These are phyloP conservation scores for Lerema accius DNA, from an alignment of 1,140 invertebrate genomes.

Conservation along the genomic window DNA sequence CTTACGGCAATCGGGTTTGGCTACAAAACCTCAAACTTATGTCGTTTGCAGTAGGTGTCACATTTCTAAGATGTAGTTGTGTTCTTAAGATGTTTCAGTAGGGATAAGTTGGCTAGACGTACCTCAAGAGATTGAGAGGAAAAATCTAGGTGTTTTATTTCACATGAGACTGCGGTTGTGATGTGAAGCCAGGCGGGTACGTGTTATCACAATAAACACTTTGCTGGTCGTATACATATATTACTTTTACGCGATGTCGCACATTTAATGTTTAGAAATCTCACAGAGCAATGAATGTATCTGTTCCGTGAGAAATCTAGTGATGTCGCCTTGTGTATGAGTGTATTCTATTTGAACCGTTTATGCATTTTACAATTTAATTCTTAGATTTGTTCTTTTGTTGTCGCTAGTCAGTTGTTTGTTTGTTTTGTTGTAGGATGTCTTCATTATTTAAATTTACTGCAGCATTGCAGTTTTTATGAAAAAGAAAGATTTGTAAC, in stretches of 20 bases:
- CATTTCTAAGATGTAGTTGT: slow-evolving; percentile 38
- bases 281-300: too few species aligned
- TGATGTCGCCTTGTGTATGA: not conserved
- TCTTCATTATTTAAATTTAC: too few species aligned
- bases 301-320: too few species aligned
- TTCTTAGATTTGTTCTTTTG: too few species aligned
- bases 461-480: too few species aligned
- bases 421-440: too few species aligned
- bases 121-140: slow-evolving; percentile 67
- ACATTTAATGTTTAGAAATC: slow-evolving; percentile 10
- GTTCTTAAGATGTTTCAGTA: slow-evolving; percentile 49
- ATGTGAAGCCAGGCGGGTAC: slow-evolving; percentile 50
- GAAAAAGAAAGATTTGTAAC: too few species aligned
- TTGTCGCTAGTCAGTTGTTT: too few species aligned
- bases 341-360: too few species aligned
- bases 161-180: slow-evolving; percentile 64
- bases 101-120: slow-evolving; percentile 44
- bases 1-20: slow-evolving; percentile 46
- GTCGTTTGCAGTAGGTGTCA: slow-evolving; percentile 55
- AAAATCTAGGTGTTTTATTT: slow-evolving; percentile 80
- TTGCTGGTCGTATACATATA: slow-evolving; percentile 54
- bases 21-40: slow-evolving; percentile 52
- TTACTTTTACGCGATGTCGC: slow-evolving; percentile 58
- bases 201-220: slow-evolving; percentile 74
- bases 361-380: too few species aligned